Percentiles rank a stretch among this genome's conserved stretches.
Evolutionary conservation across 1,140 invertebrate species (phyloP).

Genomic region (Halyomorpha halys): DNA sequence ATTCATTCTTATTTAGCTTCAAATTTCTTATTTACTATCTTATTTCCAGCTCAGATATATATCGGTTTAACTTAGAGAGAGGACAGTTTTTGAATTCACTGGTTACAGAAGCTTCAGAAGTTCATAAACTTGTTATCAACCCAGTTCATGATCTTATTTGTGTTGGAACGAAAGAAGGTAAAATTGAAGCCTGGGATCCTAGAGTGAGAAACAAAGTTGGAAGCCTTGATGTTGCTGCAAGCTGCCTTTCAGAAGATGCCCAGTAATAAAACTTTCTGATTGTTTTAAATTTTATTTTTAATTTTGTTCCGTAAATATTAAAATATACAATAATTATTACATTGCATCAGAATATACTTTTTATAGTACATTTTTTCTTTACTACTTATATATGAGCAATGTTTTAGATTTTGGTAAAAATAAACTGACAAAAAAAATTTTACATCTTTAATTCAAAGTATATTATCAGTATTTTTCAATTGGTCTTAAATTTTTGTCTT

Average conservation of each 20-base stretch:
- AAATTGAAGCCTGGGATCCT: slow-evolving; percentile 94
- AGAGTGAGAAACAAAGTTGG: slow-evolving; percentile 62
- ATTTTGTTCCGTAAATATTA: no score
- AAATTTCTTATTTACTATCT: slow-evolving; percentile 12
- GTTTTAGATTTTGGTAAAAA: no score
- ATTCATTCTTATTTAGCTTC: slow-evolving; percentile 10
- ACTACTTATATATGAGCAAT: no score
- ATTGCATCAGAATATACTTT: no score
- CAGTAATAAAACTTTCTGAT: slow-evolving; percentile 20
- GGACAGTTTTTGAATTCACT: slow-evolving; percentile 86
- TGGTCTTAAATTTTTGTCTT: no score
- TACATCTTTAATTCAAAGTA: no score
- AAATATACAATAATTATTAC: no score
- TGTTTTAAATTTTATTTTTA: slow-evolving; percentile 6
- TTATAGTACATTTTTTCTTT: no score
- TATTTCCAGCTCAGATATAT: slow-evolving; percentile 68
- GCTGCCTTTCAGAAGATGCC: slow-evolving; percentile 41
- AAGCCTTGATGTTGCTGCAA: slow-evolving; percentile 74
- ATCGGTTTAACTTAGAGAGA: slow-evolving; percentile 88
- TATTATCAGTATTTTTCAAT: no score
- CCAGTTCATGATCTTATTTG: slow-evolving; percentile 76
- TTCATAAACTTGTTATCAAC: slow-evolving; percentile 84
- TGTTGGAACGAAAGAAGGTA: slow-evolving; percentile 83
- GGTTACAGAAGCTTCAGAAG: slow-evolving; percentile 57
- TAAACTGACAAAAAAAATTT: no score